These are phyloP conservation scores for Drosophila gunungcola DNA, from an alignment of 1,140 invertebrate genomes.

Conservation along the genomic window DNA sequence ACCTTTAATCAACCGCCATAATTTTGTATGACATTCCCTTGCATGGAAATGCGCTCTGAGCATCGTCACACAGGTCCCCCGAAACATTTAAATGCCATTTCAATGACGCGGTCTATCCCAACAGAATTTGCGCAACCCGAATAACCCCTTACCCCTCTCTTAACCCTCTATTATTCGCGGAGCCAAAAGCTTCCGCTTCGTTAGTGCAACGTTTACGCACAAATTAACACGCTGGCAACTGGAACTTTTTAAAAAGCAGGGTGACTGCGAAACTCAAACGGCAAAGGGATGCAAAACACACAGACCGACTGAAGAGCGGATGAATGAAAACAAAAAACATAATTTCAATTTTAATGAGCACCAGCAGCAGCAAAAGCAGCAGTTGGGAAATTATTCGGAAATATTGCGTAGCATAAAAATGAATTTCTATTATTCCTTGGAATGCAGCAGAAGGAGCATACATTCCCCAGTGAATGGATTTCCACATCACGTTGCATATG, in stretches of 20 bases:
- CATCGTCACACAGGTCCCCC: slow-evolving; percentile 23
- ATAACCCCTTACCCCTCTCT: slow-evolving; percentile 3
- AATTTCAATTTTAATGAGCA: slow-evolving; percentile 79
- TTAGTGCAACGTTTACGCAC: slow-evolving; percentile 78
- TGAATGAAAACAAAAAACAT: slow-evolving; percentile 59
- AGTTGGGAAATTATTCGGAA: slow-evolving; percentile 33
- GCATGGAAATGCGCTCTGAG: slow-evolving; percentile 25
- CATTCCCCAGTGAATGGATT: slow-evolving; percentile 34
- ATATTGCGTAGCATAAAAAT: slow-evolving; percentile 46
- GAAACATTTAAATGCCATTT: slow-evolving; percentile 77
- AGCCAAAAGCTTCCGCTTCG: slow-evolving; percentile 66
- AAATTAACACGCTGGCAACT: slow-evolving; percentile 77
- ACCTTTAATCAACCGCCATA: slow-evolving; percentile 44
- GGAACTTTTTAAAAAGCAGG: slow-evolving; percentile 62
- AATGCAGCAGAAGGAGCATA: slow-evolving; percentile 21
- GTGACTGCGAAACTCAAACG: slow-evolving; percentile 57
- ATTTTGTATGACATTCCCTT: slow-evolving; percentile 57
- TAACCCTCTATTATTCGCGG: slow-evolving; percentile 5
- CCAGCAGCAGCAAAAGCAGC: slow-evolving; percentile 35
- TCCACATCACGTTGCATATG: slow-evolving; percentile 49
- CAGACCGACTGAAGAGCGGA: background rate
- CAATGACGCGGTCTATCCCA: slow-evolving; percentile 61
- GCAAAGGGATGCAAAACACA: slow-evolving; percentile 53
- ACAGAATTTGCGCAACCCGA: background rate
- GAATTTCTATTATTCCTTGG: slow-evolving; percentile 48